Evolutionary conservation across 1,140 invertebrate species (phyloP), one percentile per base, ranked within the genome.

Genomic region (Ectropis grisescens): DNA sequence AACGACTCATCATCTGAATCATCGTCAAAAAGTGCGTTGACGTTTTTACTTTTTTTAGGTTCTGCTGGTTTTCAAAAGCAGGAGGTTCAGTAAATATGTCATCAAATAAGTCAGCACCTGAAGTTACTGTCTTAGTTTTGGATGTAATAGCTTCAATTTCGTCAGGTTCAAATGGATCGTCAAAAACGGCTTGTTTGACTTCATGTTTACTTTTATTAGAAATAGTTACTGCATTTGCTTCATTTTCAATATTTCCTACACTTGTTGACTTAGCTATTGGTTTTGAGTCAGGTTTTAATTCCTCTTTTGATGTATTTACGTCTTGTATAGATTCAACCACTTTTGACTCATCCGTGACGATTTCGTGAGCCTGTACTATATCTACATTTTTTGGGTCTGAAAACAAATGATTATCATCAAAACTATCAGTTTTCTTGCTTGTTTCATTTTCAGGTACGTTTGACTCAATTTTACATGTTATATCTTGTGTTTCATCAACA

Each of bases 1-100:
- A 72, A 34, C 6, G 56, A 47, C 40, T 81, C 72, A 30, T 80
- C 75, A 33, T 80, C 72, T 1, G 76, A 81, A 45, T 81, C 76
- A 31, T 81, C 76, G 33, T 74, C 76, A 19, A 78, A 81, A 7
- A 81, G 37, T 0, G 74, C 76, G 14, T 82, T 79, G 1, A 76
- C 47, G 22, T 82, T 82, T 60, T 75, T 67, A 44, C 68, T 72
- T 24, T 47, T 69, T 35, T 81, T 78, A 2, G 66, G 49, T 50
- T 78, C 70, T 43, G 56, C 62, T 1, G 69, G 54, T 40, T 71
- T 74, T 74, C 65, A 32, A 78, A 76, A 13, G 30, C 54, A 8
- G 72, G 72, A 6, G 74, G 71, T 31, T 79, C 64, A n/a, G 33
- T 51, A 27, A 72, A 57, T 36, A 74, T 64, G 29, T 75, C 60